Base-by-base conservation (phyloP, 37 sponge, comb jelly and placozoan species). In the Mnemiopsis leidyi region DNA sequence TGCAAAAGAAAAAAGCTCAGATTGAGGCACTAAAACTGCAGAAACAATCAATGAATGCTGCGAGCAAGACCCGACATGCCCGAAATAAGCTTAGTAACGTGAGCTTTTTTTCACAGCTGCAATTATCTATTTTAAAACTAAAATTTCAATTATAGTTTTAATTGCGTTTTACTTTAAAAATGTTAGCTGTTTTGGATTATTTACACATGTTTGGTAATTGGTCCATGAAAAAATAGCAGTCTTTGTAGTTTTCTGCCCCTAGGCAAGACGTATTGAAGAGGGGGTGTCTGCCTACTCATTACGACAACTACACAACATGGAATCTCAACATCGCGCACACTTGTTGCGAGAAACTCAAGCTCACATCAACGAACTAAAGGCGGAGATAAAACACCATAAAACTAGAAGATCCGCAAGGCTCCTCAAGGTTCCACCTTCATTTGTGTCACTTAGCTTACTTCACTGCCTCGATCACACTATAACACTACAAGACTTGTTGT, bases 311-410 rank as follows among this genome's bases (percentile, higher is more conserved):
- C 40, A 85, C 3, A 85, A 85, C 25, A 85, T 85, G 90, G 90
- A 85, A 21, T 23, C 35, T 13, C 28, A 9, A n/a, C 33, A 40
- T 21, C 38, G 90, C 5, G 35, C 32, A 2, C 90, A 85, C 30
- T 37, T 85, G 7, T 37, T 85, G n/a, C 38, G 61, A 26, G 90
- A 85, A 28, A 85, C 90, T 9, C 90, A 85, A 61, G 90, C 90
- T 40, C 90, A 85, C 90, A 85, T 85, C 2, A 85, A 85, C 61
- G 90, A 85, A 39, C 90, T 85, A 1, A 85, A 85, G 26, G 13
- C 90, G 2, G 90, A 85, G n/a, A 85, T 85, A 13, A 85, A 85
- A 29, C 90, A 85, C 2, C 36, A 36, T 37, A 85, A 85, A 85
- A 37, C 90, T 3, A 21, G 39, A 39, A 39, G 90, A 39, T 85